A percentile compares a stretch with the other conserved stretches of the same genome.
These are phyloP conservation scores for Aspidoscelis tigris DNA, from an alignment of 2,113 vertebrate species.

Conservation along the genomic window DNA sequence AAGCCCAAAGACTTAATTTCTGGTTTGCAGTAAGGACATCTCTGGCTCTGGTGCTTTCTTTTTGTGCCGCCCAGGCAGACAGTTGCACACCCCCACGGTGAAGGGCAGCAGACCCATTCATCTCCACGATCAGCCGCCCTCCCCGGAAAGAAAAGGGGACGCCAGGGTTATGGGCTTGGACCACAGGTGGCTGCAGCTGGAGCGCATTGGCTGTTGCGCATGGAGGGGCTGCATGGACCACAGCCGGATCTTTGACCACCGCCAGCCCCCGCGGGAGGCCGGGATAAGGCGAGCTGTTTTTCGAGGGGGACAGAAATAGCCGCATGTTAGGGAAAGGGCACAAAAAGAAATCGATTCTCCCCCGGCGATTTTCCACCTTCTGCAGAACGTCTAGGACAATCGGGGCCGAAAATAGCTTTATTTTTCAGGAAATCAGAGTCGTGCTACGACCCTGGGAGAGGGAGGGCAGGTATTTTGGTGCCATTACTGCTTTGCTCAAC, in stretches of 20 bases:
- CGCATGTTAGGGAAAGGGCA: conserved; percentile 1
- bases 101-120: no score
- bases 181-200: neutral
- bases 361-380: neutral
- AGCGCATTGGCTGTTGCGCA: neutral
- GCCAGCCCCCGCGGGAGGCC: neutral
- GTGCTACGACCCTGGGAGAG: conserved; percentile 44
- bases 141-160: no score
- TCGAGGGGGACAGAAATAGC: conserved; percentile 34
- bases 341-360: neutral
- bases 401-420: conserved; percentile 40
- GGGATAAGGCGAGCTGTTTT: neutral
- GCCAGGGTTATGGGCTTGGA: no score
- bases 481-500: conserved; percentile 77
- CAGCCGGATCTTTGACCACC: no score
- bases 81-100: no score
- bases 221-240: neutral
- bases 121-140: no score
- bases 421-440: conserved; percentile 58
- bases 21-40: no score
- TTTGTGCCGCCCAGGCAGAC: no score
- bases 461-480: conserved; percentile 52
- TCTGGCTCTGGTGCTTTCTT: no score
- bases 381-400: neutral
- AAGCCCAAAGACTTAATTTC: no score